Evolutionary conservation across 2,797 vertebrate genomes (phyloP).

Genomic region (Tympanoctomys barrerae): DNA sequence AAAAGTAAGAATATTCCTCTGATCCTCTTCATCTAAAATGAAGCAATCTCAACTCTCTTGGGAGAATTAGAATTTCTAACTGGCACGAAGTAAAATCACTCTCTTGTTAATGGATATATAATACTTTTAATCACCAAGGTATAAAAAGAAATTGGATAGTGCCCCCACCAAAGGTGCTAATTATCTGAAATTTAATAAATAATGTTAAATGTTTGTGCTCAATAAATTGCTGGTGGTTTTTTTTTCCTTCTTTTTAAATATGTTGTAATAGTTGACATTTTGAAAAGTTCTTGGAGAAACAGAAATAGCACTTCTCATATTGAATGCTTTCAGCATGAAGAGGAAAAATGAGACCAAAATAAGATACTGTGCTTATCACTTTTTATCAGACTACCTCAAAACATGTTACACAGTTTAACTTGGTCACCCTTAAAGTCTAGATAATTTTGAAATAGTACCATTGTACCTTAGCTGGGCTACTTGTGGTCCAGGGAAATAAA

Average conservation of each 20-base stretch:
- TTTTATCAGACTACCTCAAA: conserved; percentile 64
- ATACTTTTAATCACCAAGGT: conserved; percentile 50
- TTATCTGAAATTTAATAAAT: conserved; percentile 55
- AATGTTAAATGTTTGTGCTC: neutral
- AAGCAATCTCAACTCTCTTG: conserved; percentile 61
- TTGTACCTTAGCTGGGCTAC: conserved; percentile 13
- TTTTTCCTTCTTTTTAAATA: conserved; percentile 43
- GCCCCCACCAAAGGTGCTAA: conserved; percentile 19
- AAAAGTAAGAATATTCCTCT: conserved; percentile 42
- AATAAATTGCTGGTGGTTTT: conserved; percentile 28
- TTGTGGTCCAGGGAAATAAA: conserved; percentile 41
- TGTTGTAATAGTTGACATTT: conserved; percentile 1
- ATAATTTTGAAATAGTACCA: conserved; percentile 48
- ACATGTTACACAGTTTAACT: conserved; percentile 42
- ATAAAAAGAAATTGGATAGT: conserved; percentile 58
- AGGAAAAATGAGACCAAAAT: conserved; percentile 66
- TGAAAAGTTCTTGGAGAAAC: conserved; percentile 49
- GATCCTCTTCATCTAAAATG: conserved; percentile 3
- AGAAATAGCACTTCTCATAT: conserved; percentile 55
- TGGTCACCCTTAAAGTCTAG: conserved; percentile 37
- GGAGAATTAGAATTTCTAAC: conserved; percentile 66
- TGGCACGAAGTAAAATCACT: conserved; percentile 54
- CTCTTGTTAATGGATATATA: conserved; percentile 57
- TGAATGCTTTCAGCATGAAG: conserved; percentile 52
- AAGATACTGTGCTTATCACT: conserved; percentile 54